Percentiles rank a stretch among this genome's conserved stretches.
Evolutionary conservation across 2,888 invertebrate species (phyloP).

Genomic region (Conchocele bisecta): DNA sequence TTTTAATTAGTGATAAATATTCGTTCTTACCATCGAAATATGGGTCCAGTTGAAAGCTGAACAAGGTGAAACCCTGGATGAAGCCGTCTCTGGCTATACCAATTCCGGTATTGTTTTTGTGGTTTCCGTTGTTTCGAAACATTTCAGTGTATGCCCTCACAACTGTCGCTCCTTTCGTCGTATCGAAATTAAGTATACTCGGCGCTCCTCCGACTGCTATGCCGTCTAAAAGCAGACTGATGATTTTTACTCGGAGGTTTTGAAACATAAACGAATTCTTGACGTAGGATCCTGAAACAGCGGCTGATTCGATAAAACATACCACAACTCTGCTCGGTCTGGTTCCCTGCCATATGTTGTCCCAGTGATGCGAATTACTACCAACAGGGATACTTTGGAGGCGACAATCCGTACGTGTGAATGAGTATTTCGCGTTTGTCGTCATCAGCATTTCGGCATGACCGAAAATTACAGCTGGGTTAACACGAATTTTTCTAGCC

Average conservation of each 20-base stretch:
- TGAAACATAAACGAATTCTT: conserved; percentile 2
- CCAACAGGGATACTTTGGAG: too few relatives aligned
- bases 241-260: conserved; percentile 1
- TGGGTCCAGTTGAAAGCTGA: conserved; percentile 24
- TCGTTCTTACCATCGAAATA: conserved; percentile 10
- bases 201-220: conserved; percentile 4
- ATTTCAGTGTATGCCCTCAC: conserved; percentile 15
- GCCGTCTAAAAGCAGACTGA: not conserved
- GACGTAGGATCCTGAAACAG: not conserved
- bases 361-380: too few relatives aligned
- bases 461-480: not conserved
- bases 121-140: conserved; percentile 2
- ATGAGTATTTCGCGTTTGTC: too few relatives aligned
- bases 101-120: conserved; percentile 15
- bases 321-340: too few relatives aligned
- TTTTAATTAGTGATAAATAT: conserved; percentile 26
- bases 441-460: not conserved
- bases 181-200: conserved; percentile 7
- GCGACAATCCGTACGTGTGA: too few relatives aligned
- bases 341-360: too few relatives aligned
- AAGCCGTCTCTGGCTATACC: conserved; percentile 22
- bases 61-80: conserved; percentile 5
- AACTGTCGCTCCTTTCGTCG: conserved; percentile 6
- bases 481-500: not conserved
- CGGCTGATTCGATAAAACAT: not conserved